Base-by-base conservation (phyloP, 37 sponge, comb jelly and placozoan species). In the Ianthella basta region DNA sequence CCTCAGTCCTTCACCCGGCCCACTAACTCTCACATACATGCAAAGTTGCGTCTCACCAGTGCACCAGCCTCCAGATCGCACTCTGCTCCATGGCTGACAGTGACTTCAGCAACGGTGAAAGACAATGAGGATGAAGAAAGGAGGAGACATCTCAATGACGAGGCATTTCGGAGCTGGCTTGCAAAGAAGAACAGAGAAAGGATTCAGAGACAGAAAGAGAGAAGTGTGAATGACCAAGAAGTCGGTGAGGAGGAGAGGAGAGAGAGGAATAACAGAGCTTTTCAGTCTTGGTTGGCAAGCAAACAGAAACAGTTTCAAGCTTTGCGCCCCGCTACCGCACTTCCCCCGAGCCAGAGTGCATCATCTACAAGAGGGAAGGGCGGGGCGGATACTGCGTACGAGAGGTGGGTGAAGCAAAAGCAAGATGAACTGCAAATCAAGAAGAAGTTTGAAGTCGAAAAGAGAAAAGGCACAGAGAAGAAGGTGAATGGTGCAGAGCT, bases 121-220 rank as follows among this genome's bases (percentile, higher is more conserved):
- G 33, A 5, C 21, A 8, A 72, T 34, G 37, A n/a, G 32, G 34
- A 29, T 37, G 73, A 72, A 21, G 73, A 72, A 4, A 72, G 50
- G 8, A 44, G 50, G 50, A 44, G 50, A 44, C 50, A 8, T 8
- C 41, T 34, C 59, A 85, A 60, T 77, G 88, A 93, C n/a, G 61
- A 72, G 21, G 93, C 93, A 72, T 87, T 84, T 40, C 55, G 55
- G 8, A 59, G 79, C 19, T 90, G 90, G 91, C 40, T 88, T 37
- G 56, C 85, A 73, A 82, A 30, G 53, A 90, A 90, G 44, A 65
- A 85, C 32, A 24, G 24, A 38, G 87, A 86, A 24, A 19, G 78
- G 15, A 35, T n/a, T 54, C 60, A 61, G 21, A 82, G 24, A 40
- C 73, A 59, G 53, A 72, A 73, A 56, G 21, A 54, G 24, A 53